Conservation (phyloP, 2,888 invertebrate genomes). For the Chirona hameri region DNA sequence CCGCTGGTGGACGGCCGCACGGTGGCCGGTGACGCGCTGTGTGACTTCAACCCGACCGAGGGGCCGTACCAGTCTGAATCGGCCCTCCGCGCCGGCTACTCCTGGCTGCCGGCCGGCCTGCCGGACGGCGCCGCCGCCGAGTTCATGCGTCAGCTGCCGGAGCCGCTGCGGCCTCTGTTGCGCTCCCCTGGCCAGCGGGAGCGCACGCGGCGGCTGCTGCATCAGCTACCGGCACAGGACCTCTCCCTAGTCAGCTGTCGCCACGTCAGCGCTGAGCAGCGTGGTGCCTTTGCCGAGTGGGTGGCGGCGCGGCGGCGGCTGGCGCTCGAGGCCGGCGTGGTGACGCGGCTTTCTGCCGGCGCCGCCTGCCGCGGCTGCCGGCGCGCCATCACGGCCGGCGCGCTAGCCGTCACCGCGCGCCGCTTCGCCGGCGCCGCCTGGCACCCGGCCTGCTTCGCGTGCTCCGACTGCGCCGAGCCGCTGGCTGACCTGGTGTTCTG, state of each 20-base stretch:
- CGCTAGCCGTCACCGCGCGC: not conserved
- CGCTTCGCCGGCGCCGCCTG: not conserved
- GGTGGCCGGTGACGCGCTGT: too few species aligned
- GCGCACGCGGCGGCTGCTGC: not conserved
- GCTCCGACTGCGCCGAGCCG: not conserved
- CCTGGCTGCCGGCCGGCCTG: not conserved
- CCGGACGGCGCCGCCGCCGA: not conserved
- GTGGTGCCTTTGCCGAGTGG: not conserved
- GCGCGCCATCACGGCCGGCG: not conserved
- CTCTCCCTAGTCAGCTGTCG: not conserved
- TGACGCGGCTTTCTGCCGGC: not conserved
- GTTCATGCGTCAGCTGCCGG: conserved; percentile 68
- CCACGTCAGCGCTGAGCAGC: not conserved
- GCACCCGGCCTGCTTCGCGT: not conserved
- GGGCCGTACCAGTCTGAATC: not conserved
- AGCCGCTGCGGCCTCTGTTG: not conserved
- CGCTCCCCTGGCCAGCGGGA: not conserved
- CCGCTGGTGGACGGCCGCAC: not conserved
- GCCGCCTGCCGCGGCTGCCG: not conserved
- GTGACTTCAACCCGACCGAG: not conserved
- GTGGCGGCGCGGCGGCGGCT: not conserved
- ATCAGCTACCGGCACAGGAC: not conserved
- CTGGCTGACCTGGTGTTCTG: not conserved
- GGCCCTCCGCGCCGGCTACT: not conserved
- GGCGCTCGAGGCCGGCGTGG: not conserved